Evolutionary conservation across 2,797 vertebrate species (phyloP), one percentile per base, ranked within the genome.

Genomic region (Sciurus carolinensis): DNA sequence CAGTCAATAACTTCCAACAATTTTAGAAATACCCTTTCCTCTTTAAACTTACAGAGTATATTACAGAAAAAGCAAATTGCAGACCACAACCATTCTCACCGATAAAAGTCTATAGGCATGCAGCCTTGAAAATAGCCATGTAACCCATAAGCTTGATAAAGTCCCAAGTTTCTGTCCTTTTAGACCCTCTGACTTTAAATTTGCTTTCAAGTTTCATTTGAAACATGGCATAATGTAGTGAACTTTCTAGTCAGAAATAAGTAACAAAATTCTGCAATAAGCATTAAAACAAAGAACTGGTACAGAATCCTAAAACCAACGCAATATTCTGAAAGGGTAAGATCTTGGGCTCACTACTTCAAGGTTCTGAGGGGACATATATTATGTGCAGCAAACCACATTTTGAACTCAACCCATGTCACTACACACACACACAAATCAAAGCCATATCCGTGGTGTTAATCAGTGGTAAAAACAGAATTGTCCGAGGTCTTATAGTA

Each of bases 221-320:
- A 79, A 75, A 42, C 5, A 36, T 15, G 4, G 2, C 22, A 44
- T 42, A 54, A 87, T 67, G 77, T 83, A 82, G 69, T 6, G 47
- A 96, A 87, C 30, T 79, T 69, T 72, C 73, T 86, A 83, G 15
- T 77, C 36, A 87, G 75, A 80, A 42, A 7, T 20, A 66, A 8
- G 12, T 44, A 86, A 87, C 28, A 87, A 95, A 95, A 88, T 22
- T 13, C 24, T 85, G 59, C 33, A 50, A 5, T 73, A 80, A 87
- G 66, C 28, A 85, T 81, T 92, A 69, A 73, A 93, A 69, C 14
- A 72, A 71, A 95, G 2, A 33, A n/a, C 24, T 36, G 6, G 2
- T 42, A 52, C 7, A 82, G 26, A 92, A 71, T 87, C 30, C 15
- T 87, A 86, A 94, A 75, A 30, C n/a, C 24, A 75, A 8, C 15